Evolutionary conservation across 37 sponge, comb jelly and placozoan genomes (phyloP).

Genomic region (Spongia lamella): DNA sequence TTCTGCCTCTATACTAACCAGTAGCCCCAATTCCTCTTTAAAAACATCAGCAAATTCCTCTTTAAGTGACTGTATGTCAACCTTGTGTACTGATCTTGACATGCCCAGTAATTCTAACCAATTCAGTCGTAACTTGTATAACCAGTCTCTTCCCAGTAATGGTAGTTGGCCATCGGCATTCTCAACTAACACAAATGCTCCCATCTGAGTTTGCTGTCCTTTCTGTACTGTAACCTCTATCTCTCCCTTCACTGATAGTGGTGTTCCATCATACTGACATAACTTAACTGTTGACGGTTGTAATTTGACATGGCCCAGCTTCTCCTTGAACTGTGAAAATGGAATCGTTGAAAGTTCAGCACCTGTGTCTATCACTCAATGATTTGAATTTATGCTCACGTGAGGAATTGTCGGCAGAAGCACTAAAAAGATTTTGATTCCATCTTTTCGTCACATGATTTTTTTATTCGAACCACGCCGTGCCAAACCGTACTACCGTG

Average conservation of each 20-base stretch:
- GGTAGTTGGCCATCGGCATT: background rate
- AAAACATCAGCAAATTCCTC: background rate
- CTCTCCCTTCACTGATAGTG: background rate
- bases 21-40: background rate
- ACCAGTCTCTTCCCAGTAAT: conserved; percentile 1
- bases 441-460: no score
- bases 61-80: no score
- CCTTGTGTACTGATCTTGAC: no score
- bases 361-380: no score
- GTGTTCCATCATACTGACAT: background rate
- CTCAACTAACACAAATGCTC: background rate
- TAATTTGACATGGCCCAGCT: no score
- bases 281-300: background rate
- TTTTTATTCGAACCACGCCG: no score
- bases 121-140: conserved; percentile 1
- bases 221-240: background rate
- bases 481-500: no score
- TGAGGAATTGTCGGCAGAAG: no score
- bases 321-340: no score
- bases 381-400: no score
- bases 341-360: no score
- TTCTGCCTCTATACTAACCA: background rate
- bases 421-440: no score
- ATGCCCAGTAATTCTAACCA: conserved; percentile 4
- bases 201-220: background rate